A percentile compares a stretch with the other conserved stretches of the same genome.
These are phyloP conservation scores for Patella pellucida DNA, from an alignment of 2,888 invertebrate species.

Conservation along the genomic window DNA sequence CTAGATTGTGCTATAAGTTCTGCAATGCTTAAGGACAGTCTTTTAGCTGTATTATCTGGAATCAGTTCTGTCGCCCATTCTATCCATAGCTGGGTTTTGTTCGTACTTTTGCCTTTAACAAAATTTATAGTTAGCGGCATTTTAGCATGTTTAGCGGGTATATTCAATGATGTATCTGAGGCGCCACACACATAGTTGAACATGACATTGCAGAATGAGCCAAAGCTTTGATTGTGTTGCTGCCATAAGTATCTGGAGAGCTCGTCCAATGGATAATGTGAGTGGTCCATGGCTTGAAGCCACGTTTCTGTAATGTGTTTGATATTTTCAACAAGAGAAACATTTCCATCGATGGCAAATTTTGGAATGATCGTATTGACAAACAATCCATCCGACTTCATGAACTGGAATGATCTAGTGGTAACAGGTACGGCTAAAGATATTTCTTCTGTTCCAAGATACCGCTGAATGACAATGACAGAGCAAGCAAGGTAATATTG, in stretches of 20 bases:
- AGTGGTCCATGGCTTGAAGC: background rate
- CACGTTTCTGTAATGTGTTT: background rate
- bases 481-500: background rate
- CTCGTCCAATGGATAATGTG: background rate
- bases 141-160: conserved; percentile 1
- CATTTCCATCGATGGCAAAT: background rate
- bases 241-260: background rate
- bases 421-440: background rate
- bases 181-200: background rate
- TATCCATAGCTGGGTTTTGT: background rate
- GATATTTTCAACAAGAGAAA: background rate
- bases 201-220: background rate
- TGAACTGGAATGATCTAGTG: background rate
- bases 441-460: background rate
- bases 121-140: background rate
- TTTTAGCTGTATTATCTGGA: background rate
- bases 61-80: background rate
- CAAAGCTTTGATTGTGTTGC: background rate
- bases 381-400: background rate
- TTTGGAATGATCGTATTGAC: background rate
- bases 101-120: background rate
- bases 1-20: background rate
- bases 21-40: background rate
- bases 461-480: background rate
- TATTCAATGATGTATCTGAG: background rate